Conservation (phyloP, 2,797 vertebrate genomes). For the Luscinia luscinia region DNA sequence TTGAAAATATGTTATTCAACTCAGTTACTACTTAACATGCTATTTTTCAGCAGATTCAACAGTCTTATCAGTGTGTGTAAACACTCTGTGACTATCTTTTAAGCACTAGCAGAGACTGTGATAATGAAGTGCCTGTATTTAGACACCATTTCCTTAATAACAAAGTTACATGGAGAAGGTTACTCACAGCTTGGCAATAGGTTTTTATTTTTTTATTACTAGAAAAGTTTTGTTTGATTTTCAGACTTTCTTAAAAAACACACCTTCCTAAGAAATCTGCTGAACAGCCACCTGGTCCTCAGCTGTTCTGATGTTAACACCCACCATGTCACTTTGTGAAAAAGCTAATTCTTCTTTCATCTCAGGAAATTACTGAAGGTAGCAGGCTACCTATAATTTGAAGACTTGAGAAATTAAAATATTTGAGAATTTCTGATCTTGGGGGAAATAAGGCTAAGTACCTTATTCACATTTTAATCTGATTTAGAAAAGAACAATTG, state of each 20-base stretch:
- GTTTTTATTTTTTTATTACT: not conserved
- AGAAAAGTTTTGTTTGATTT: constrained; percentile 4
- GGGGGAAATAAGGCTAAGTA: not conserved
- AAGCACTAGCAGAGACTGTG: constrained; percentile 51
- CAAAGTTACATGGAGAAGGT: not conserved
- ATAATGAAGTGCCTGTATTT: constrained; percentile 61
- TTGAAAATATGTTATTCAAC: constrained; percentile 30
- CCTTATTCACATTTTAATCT: not conserved
- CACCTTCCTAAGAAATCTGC: not conserved
- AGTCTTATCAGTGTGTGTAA: constrained; percentile 69
- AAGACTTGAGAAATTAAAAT: constrained; percentile 26
- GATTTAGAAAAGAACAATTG: not conserved
- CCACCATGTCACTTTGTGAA: not conserved
- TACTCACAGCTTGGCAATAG: not conserved
- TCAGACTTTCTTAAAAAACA: not conserved
- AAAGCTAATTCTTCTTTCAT: not conserved
- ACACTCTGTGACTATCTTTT: constrained; percentile 53
- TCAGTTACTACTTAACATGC: constrained; percentile 55
- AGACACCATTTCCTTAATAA: constrained; percentile 41
- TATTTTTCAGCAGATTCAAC: constrained; percentile 61
- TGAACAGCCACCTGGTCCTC: not conserved
- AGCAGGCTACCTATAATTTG: not conserved
- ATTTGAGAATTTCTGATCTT: constrained; percentile 19
- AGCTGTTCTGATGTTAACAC: not conserved
- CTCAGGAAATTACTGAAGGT: constrained; percentile 2